Base-by-base conservation (phyloP, 2,888 invertebrate genomes). In the Aleiodes alternator region DNA sequence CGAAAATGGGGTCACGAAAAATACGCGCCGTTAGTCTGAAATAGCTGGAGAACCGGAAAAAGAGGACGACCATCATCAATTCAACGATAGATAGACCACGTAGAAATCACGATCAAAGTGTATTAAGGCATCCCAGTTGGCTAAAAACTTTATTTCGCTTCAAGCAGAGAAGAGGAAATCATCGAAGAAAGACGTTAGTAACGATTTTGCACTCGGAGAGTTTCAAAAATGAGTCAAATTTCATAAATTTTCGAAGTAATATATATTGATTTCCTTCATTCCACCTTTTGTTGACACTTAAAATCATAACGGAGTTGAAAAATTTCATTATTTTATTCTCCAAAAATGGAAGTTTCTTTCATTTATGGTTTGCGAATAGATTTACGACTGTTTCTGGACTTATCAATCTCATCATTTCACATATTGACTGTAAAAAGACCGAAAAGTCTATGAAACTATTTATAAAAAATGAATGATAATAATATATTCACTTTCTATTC, bases 21-120 rank as follows among this genome's bases (percentile, higher is more conserved):
- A 66, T 38, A 51, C 76, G 76, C 74, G 78, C 50, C 69, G 69
- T 75, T 68, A 78, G 76, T 71, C 61, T 69, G 43, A 68, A 57
- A 73, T 51, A 57, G 53, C n/a, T 31, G 55, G 29, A 57, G 50
- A 55, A 59, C 64, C 34, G 29, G 68, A 73, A 71, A 64, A 50
- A 71, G 56, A 59, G 70, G 70, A 53, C 48, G 61, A 66, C n/a
- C 68, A 53, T 68, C 69, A 74, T 74, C 77, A 74, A 77, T 71
- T 69, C 70, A 73, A 73, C 68, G 70, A 29, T 57, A 57, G 38
- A 71, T 57, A 71, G 48, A 51, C 43, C 51, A 70, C 59, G 31
- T 34, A 16, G 53, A 66, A 51, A 73, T 74, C 68, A 55, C 69
- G 48, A 55, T 38, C 38, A 61, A 61, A 64, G 64, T 64, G 64